Conservation (phyloP, 2,888 invertebrate species). For the Cryptops parisi region DNA sequence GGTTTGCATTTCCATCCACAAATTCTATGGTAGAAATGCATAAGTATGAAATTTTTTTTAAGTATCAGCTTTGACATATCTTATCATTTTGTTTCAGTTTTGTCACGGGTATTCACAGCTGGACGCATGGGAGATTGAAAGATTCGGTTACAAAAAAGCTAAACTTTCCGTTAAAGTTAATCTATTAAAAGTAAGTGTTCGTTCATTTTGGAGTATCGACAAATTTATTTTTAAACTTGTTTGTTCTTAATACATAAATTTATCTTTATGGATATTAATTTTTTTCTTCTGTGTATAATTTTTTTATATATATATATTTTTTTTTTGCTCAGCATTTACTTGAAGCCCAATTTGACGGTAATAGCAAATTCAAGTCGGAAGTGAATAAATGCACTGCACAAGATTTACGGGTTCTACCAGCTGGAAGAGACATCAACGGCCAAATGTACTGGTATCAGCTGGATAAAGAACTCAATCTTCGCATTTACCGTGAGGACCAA, state of each 20-base stretch:
- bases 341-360: conserved; percentile 88
- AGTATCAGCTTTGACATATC: neutral
- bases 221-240: neutral
- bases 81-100: conserved; percentile 38
- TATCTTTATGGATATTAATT: neutral
- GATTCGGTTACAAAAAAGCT: conserved; percentile 88
- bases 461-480: conserved; percentile 72
- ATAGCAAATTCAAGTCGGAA: conserved; percentile 80
- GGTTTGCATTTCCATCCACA: conserved; percentile 19
- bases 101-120: conserved; percentile 77
- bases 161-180: conserved; percentile 74
- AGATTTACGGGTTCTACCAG: conserved; percentile 69
- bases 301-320: conserved; percentile 20
- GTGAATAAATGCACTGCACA: conserved; percentile 61
- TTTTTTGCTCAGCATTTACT: conserved; percentile 53
- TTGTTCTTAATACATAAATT: neutral
- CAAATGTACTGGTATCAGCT: conserved; percentile 87
- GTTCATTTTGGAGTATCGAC: neutral
- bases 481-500: conserved; percentile 86
- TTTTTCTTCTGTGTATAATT: conserved; percentile 3
- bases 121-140: conserved; percentile 91
- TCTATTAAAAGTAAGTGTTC: conserved; percentile 61
- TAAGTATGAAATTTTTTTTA: no score
- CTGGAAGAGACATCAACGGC: conserved; percentile 82
- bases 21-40: no score